phyloP scores from a whole-genome alignment of 2,888 invertebrate species.

The Alloscopus bannaensis region DNA sequence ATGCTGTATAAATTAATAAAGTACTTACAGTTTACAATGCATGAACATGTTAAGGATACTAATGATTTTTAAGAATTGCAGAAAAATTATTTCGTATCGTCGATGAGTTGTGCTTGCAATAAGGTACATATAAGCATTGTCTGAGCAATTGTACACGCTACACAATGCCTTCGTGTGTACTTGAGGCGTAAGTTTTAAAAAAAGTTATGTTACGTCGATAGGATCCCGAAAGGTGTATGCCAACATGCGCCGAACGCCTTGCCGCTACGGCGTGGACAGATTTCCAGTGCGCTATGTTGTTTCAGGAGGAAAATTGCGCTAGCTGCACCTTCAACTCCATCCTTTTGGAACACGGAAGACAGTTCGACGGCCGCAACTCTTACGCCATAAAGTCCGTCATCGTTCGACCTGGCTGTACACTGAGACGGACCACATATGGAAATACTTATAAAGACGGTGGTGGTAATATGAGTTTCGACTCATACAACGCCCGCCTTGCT shows the following conservation, averaged over 20 bases:
- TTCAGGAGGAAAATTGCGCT: not conserved
- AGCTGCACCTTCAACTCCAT: not conserved
- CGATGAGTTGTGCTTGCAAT: not conserved
- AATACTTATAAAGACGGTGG: not conserved
- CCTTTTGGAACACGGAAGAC: not conserved
- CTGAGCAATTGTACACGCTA: not conserved
- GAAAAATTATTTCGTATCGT: not conserved
- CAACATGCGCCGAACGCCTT: not conserved
- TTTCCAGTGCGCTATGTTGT: not conserved
- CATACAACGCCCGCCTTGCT: not conserved
- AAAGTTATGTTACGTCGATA: not conserved
- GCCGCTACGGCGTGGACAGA: not conserved
- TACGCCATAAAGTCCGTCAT: slow-evolving; percentile 12
- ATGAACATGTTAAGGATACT: no score
- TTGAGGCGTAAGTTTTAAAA: not conserved
- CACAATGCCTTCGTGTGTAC: not conserved
- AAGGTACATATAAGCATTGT: not conserved
- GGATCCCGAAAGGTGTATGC: not conserved
- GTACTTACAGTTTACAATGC: no score
- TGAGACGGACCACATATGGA: not conserved
- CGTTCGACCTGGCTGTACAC: slow-evolving; percentile 20
- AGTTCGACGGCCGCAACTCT: slow-evolving; percentile 3
- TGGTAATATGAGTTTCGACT: not conserved
- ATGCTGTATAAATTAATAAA: no score
- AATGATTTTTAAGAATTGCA: no score